Evolutionary conservation across 2,797 vertebrate genomes (phyloP), one percentile per base, ranked within the genome.

Genomic region (Rhinogobio ventralis): DNA sequence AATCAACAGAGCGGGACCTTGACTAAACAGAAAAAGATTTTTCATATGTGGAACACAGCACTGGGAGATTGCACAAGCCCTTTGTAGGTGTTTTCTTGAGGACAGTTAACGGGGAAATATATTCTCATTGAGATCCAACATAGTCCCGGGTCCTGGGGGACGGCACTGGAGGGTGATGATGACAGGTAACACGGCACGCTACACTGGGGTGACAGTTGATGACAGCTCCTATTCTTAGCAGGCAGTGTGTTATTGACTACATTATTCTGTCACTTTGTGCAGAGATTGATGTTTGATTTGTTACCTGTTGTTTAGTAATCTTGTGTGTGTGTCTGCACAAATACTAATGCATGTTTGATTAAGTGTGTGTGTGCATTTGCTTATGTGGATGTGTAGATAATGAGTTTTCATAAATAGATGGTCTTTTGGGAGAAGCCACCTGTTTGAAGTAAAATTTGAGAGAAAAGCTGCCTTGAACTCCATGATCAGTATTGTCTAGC

Each of bases 151-250:
- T 64, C 46, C 60, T 75, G 42, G 53, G 76, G 75, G 87, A 62
- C 2, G 36, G 42, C n/a, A 73, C 73, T 60, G 33, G 36, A 57
- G 71, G 86, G 68, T 36, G 69, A 68, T 30, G 79, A 84, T 85
- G 85, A 85, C 81, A 83, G 85, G 71, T 88, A 84, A 89, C 72
- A 45, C 77, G 46, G 83, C 13, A 67, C 45, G 25, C 81, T 51
- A 81, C 67, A 67, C 60, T 76, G 66, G 57, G 62, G 67, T 36
- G 85, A 79, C 73, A 53, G 77, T 46, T 8, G 69, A 75, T 83
- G 88, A 87, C 72, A 81, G 84, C 46, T 80, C 46, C 82, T 89
- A 86, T 88, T 87, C 64, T 86, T 86, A 83, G 86, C 49, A 82
- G 77, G 77, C 79, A 55, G 74, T 55, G 53, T 83, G 67, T 82